Evolutionary conservation across 1,140 invertebrate genomes (phyloP).

Genomic region (Drosophila sproati): DNA sequence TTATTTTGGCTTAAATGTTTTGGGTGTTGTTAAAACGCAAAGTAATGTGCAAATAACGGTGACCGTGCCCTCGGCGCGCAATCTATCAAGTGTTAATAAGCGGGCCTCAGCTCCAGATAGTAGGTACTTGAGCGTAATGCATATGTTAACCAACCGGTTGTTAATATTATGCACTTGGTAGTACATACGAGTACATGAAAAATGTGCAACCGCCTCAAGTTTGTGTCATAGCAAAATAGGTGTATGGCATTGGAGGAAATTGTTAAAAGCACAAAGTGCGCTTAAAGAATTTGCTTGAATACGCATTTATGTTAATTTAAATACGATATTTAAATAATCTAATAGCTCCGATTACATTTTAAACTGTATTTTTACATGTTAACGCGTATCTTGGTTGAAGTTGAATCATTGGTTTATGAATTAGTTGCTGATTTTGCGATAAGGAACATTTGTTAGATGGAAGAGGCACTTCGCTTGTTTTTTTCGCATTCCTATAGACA

Average conservation of each 20-base stretch:
- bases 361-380: no score
- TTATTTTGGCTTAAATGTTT: constrained; percentile 82
- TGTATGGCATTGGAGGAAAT: not conserved
- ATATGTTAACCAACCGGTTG: constrained; percentile 21
- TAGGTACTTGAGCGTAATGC: not conserved
- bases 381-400: no score
- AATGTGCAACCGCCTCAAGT: constrained; percentile 8
- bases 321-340: no score
- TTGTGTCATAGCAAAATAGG: not conserved
- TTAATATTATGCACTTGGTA: constrained; percentile 20
- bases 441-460: no score
- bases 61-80: constrained; percentile 66
- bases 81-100: constrained; percentile 79
- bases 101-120: constrained; percentile 48
- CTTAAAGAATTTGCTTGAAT: no score
- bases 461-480: not conserved
- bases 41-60: constrained; percentile 77
- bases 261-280: not conserved
- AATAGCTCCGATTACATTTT: no score
- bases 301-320: no score
- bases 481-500: constrained; percentile 4
- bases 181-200: not conserved
- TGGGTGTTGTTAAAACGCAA: constrained; percentile 76
- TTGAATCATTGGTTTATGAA: no score
- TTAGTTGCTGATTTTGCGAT: no score